These are phyloP conservation scores for Goniozus legneri DNA, from an alignment of 1,140 invertebrate genomes.

Conservation along the genomic window DNA sequence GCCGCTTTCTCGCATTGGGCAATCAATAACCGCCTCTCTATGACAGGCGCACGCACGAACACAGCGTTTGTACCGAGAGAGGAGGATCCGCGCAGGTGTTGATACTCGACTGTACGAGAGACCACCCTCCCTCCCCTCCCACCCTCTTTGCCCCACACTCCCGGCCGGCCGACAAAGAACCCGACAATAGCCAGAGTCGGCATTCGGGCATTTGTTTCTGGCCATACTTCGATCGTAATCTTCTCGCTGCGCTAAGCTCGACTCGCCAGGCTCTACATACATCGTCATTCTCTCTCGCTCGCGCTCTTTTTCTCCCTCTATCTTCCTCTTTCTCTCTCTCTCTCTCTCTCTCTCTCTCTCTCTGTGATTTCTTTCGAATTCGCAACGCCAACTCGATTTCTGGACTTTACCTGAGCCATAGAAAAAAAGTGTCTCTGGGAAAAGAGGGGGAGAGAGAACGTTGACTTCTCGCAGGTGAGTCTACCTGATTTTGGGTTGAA, in stretches of 20 bases:
- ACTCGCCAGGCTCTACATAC: too few relatives aligned
- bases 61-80: constrained; percentile 14
- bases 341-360: neutral
- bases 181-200: constrained; percentile 40
- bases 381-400: too few relatives aligned
- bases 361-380: too few relatives aligned
- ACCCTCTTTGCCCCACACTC: too few relatives aligned
- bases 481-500: too few relatives aligned
- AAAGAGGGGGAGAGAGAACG: too few relatives aligned
- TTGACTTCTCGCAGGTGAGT: too few relatives aligned
- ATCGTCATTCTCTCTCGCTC: too few relatives aligned
- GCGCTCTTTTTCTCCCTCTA: constrained; percentile 4
- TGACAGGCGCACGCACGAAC: constrained; percentile 33
- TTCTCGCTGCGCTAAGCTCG: constrained; percentile 32
- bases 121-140: too few relatives aligned
- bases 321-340: neutral
- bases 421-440: too few relatives aligned
- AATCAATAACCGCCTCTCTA: constrained; percentile 43
- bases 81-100: constrained; percentile 39
- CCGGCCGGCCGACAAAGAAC: constrained; percentile 47
- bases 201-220: constrained; percentile 52
- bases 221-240: constrained; percentile 52
- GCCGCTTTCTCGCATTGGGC: constrained; percentile 34
- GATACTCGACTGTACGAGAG: constrained; percentile 43
- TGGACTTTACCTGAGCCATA: too few relatives aligned